Conservation (phyloP, 1,140 invertebrate species). For the Calycopis cecrops region DNA sequence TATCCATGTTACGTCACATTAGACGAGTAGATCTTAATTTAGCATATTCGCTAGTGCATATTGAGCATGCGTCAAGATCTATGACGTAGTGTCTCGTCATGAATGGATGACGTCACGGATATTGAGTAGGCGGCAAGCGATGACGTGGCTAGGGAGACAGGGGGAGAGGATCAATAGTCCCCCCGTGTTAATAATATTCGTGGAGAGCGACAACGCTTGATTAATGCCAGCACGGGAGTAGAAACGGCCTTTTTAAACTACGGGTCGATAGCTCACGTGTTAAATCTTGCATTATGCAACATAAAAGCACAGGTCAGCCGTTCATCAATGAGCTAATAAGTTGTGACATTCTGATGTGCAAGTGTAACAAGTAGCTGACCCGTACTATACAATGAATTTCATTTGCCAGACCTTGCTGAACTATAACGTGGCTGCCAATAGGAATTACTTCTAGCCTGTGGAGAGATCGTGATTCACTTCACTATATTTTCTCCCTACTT, state of each 20-base stretch:
- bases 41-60: neutral
- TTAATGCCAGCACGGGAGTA: slow-evolving; percentile 43
- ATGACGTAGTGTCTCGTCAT: slow-evolving; percentile 47
- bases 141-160: slow-evolving; percentile 47
- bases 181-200: slow-evolving; percentile 42
- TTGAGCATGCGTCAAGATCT: slow-evolving; percentile 48
- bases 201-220: slow-evolving; percentile 51
- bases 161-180: slow-evolving; percentile 41
- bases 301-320: slow-evolving; percentile 45
- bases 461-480: no score
- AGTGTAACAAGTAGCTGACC: slow-evolving; percentile 31
- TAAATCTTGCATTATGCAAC: slow-evolving; percentile 34
- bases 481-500: no score
- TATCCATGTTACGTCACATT: slow-evolving; percentile 10
- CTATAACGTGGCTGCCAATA: neutral
- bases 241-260: slow-evolving; percentile 52
- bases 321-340: slow-evolving; percentile 44
- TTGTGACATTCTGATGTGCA: slow-evolving; percentile 50
- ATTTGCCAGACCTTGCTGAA: neutral
- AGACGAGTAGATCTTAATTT: slow-evolving; percentile 11
- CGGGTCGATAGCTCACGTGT: slow-evolving; percentile 60
- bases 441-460: no score
- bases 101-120: slow-evolving; percentile 46
- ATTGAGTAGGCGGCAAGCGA: slow-evolving; percentile 29
- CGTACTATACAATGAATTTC: slow-evolving; percentile 7